These are phyloP conservation scores for Ectobius pallidus DNA, from an alignment of 2,888 invertebrate genomes.

Conservation along the genomic window DNA sequence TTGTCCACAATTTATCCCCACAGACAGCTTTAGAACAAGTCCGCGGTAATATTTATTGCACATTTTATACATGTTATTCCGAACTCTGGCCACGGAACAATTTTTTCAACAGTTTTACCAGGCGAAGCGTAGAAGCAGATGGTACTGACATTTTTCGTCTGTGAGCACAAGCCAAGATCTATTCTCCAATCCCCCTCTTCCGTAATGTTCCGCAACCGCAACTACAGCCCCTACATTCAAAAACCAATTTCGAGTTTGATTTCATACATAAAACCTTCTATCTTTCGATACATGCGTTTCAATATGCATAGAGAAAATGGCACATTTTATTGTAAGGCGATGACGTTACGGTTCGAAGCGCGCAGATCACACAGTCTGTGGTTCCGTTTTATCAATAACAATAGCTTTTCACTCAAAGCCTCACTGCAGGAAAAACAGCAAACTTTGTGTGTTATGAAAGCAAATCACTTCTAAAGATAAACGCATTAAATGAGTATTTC, in stretches of 20 bases:
- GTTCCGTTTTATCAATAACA: no score
- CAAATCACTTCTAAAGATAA: no score
- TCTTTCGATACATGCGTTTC: not conserved
- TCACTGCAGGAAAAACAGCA: no score
- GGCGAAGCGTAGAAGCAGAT: not conserved
- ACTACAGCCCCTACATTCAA: slow-evolving; percentile 2
- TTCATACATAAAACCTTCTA: slow-evolving; percentile 27
- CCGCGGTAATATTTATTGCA: slow-evolving; percentile 20
- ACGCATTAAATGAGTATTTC: no score
- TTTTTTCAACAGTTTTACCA: not conserved
- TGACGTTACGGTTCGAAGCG: no score
- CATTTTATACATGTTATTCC: not conserved
- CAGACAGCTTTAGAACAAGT: no score
- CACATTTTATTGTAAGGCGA: no score
- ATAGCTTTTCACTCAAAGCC: no score
- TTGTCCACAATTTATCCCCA: no score
- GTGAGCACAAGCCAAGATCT: not conserved
- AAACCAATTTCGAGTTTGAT: slow-evolving; percentile 28
- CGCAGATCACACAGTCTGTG: no score
- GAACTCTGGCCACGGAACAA: not conserved
- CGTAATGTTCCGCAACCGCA: slow-evolving; percentile 2
- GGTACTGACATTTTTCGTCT: not conserved
- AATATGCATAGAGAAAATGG: no score
- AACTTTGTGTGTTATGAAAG: no score
- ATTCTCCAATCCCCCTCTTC: not conserved